Conservation (phyloP, 2,113 vertebrate species). For the Hippoglossus stenolepis region DNA sequence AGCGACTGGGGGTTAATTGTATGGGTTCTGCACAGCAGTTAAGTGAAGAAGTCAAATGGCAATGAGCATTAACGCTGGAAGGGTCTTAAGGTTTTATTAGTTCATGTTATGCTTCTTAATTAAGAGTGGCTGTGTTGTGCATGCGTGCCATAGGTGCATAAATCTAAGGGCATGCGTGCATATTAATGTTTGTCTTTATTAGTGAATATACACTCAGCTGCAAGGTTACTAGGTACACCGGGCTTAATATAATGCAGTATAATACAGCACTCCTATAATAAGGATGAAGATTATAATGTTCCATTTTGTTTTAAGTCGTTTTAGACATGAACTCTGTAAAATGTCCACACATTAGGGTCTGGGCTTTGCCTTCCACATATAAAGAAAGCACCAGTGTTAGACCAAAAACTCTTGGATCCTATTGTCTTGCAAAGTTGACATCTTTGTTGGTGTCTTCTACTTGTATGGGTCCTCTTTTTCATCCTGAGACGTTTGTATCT, state of each 20-base stretch:
- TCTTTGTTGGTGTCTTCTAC: too few relatives aligned
- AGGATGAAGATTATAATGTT: neutral
- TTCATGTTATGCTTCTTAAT: conserved; percentile 30
- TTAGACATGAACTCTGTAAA: too few relatives aligned
- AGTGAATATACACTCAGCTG: neutral
- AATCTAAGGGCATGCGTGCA: neutral
- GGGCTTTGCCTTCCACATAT: too few relatives aligned
- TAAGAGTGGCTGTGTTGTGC: neutral
- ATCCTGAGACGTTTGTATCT: too few relatives aligned
- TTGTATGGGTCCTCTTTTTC: too few relatives aligned
- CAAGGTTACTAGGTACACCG: neutral
- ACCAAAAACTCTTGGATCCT: too few relatives aligned
- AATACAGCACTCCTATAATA: neutral
- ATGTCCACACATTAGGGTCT: too few relatives aligned
- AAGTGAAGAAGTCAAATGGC: conserved; percentile 46
- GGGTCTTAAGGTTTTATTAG: conserved; percentile 47
- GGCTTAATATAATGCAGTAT: neutral
- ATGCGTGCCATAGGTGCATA: neutral
- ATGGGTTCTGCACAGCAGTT: conserved; percentile 43
- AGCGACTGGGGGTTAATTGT: conserved; percentile 60
- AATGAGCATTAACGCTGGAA: conserved; percentile 27
- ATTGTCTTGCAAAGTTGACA: too few relatives aligned
- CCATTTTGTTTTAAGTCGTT: too few relatives aligned
- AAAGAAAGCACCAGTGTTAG: too few relatives aligned
- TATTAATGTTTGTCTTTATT: neutral